Evolutionary conservation across 2,113 vertebrate genomes (phyloP).

Genomic region (Bubo scandiacus): DNA sequence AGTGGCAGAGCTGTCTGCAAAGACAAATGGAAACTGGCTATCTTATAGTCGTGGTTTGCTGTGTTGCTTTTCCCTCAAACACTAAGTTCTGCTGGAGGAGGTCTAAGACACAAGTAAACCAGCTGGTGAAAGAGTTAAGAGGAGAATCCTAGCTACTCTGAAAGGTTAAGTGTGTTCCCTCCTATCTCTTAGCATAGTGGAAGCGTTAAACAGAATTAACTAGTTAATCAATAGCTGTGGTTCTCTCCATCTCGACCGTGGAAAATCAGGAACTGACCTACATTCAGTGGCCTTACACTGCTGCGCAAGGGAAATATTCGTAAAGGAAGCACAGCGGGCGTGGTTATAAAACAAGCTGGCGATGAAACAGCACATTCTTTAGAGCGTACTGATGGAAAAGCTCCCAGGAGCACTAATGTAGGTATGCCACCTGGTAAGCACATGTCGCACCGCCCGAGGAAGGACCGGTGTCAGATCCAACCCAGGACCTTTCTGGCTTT

Average conservation of each 20-base stretch:
- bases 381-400: not conserved
- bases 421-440: not conserved
- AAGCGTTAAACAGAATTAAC: not conserved
- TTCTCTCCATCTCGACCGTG: not conserved
- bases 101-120: not conserved
- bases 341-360: not conserved
- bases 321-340: not conserved
- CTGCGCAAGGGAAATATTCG: accelerated
- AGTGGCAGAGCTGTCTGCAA: not conserved
- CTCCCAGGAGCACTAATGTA: not conserved
- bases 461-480: not conserved
- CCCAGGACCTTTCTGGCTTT: not conserved
- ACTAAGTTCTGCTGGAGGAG: not conserved
- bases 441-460: accelerated
- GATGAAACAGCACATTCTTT: not conserved
- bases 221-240: not conserved
- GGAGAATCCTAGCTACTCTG: not conserved
- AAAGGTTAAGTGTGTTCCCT: not conserved
- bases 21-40: not conserved
- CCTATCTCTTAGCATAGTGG: accelerated
- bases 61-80: not conserved
- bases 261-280: not conserved
- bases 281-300: not conserved
- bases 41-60: not conserved
- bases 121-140: not conserved